phyloP scores from a whole-genome alignment of 2,113 vertebrate genomes.

The Brachyistius frenatus region DNA sequence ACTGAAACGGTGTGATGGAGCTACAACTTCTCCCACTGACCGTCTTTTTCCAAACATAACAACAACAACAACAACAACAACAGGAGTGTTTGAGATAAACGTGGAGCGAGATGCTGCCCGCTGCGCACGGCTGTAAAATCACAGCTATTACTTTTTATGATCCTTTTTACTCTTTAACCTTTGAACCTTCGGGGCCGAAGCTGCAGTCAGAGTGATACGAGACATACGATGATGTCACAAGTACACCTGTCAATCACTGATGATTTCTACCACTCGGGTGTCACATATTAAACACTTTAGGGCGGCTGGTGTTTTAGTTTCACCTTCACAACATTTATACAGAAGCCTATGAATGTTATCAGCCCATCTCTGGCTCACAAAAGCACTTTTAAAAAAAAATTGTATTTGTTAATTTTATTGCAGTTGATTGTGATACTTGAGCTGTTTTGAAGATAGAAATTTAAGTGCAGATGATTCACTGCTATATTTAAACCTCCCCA shows the following conservation, averaged over 20 bases:
- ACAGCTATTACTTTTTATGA: conserved; percentile 26
- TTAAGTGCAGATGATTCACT: not conserved
- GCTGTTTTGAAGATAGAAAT: too few species aligned
- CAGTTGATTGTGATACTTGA: too few species aligned
- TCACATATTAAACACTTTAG: too few species aligned
- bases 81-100: not conserved
- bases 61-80: conserved; percentile 2
- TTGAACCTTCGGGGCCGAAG: conserved; percentile 18
- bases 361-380: too few species aligned
- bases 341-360: not conserved
- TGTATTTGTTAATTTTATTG: too few species aligned
- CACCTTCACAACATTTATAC: not conserved
- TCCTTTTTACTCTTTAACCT: conserved; percentile 34
- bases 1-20: not conserved
- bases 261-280: too few species aligned
- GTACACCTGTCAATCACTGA: too few species aligned
- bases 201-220: not conserved
- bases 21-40: not conserved
- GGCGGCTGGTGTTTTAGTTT: not conserved
- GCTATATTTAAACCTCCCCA: not conserved
- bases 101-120: not conserved
- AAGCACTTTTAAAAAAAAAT: too few species aligned
- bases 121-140: conserved; percentile 16
- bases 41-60: conserved; percentile 21
- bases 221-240: too few species aligned